Evolutionary conservation across 2,113 vertebrate genomes (phyloP), one percentile per base, ranked within the genome.

Genomic region (Equus przewalskii): DNA sequence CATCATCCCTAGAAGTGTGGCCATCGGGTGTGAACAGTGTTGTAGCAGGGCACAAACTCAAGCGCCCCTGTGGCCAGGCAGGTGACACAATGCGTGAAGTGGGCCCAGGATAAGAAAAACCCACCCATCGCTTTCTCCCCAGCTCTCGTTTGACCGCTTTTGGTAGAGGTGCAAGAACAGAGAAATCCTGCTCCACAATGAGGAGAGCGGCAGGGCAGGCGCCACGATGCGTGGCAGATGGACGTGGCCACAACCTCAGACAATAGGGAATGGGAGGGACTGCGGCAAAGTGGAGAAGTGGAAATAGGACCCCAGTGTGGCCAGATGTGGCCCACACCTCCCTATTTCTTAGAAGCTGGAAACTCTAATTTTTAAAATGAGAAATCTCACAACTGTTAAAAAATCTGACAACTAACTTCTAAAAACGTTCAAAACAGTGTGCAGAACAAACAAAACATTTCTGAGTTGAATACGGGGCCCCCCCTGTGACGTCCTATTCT

Each of bases 71-170:
- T 67, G 22, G 46, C 36, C n/a, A 4, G 9, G 28, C 28, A 21
- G 49, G 30, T 15, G 6, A 72, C 0, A 0, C 11, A 22, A 10
- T 0, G 11, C 3, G 51, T 3, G 15, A 41, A 0, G 9, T 0
- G 22, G 46, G n/a, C 9, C 14, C 0, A 1, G 73, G 0, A 7
- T 51, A 30, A 85, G 14, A 19, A 72, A 51, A 44, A 18, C 19
- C 28, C 54, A 46, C 41, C 21, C 0, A 6, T 3, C 15, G 33
- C 69, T 44, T 30, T 21, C n/a, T 24, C 22, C 41, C 30, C 16
- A 41, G 44, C 64, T 22, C 80, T 87, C 46, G 22, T 15, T 28
- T 64, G 2, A 46, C 54, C 24, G 5, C 69, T 79, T n/a, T 6
- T 14, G 41, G 56, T 2, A 44, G 19, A 33, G 80, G 56, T 5